A percentile compares a stretch with the other conserved stretches of the same genome.
Evolutionary conservation across 2,888 invertebrate species (phyloP).

Genomic region (Pimpla rufipes): DNA sequence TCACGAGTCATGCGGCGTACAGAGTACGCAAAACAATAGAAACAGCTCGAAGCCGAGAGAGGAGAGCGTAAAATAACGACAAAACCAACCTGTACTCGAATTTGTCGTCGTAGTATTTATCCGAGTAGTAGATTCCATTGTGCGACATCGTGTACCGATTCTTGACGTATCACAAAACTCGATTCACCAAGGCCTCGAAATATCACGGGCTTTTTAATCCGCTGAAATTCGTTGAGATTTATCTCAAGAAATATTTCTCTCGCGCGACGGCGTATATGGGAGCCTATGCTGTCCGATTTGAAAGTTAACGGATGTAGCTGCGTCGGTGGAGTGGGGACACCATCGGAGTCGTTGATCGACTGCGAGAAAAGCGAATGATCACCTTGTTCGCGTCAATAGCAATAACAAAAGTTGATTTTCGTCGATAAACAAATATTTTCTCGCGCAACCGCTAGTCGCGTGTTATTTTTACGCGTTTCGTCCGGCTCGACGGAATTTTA

Average conservation of each 20-base stretch:
- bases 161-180: slow-evolving; percentile 78
- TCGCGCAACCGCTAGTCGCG: not conserved
- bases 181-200: slow-evolving; percentile 32
- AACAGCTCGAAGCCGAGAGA: slow-evolving; percentile 1
- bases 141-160: slow-evolving; percentile 86
- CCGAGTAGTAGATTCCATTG: slow-evolving; percentile 94
- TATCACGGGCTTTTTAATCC: slow-evolving; percentile 28
- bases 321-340: slow-evolving; percentile 67
- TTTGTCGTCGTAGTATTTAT: slow-evolving; percentile 96
- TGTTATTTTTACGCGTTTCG: not conserved
- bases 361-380: not conserved
- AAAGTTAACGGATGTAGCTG: slow-evolving; percentile 80
- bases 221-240: slow-evolving; percentile 20
- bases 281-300: slow-evolving; percentile 74
- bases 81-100: slow-evolving; percentile 94
- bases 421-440: not conserved
- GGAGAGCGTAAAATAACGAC: slow-evolving; percentile 1
- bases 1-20: not conserved
- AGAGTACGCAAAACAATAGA: slow-evolving; percentile 17
- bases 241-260: slow-evolving; percentile 39
- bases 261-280: slow-evolving; percentile 66
- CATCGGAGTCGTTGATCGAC: slow-evolving; percentile 66
- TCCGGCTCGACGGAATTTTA: not conserved
- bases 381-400: not conserved
- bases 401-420: not conserved